Conservation (phyloP, 2,888 invertebrate genomes). For the Diaprepes abbreviatus region DNA sequence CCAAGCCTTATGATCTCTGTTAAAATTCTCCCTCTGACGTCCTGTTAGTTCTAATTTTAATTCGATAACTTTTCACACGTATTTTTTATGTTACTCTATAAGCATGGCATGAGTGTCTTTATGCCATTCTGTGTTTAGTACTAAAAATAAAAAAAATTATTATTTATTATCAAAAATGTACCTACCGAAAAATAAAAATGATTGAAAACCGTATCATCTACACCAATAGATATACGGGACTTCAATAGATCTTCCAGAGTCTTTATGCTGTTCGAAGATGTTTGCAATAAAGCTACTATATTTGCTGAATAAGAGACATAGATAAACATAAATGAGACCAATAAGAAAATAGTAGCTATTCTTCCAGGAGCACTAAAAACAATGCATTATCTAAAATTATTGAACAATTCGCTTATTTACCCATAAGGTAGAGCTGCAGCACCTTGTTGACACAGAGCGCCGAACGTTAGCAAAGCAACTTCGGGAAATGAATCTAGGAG, state of each 20-base stretch:
- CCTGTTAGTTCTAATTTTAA: too few relatives aligned
- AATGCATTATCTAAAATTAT: too few relatives aligned
- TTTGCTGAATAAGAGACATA: constrained; percentile 84
- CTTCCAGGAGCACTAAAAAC: constrained; percentile 66
- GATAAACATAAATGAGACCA: constrained; percentile 77
- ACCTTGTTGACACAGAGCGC: constrained; percentile 75
- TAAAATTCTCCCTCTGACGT: too few relatives aligned
- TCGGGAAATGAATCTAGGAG: constrained; percentile 67
- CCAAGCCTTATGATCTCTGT: too few relatives aligned
- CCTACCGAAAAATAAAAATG: constrained; percentile 78
- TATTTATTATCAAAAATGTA: too few relatives aligned
- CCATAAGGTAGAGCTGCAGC: constrained; percentile 69
- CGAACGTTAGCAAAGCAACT: constrained; percentile 71
- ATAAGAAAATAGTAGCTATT: constrained; percentile 75
- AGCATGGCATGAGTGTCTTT: too few relatives aligned
- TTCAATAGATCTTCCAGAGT: constrained; percentile 75
- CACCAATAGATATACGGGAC: constrained; percentile 77
- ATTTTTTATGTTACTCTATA: too few relatives aligned
- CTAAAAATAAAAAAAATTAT: too few relatives aligned
- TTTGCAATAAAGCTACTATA: constrained; percentile 81
- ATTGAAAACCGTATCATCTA: constrained; percentile 79
- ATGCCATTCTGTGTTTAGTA: too few relatives aligned
- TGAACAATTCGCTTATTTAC: constrained; percentile 1
- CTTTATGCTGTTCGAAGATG: constrained; percentile 78
- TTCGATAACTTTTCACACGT: too few relatives aligned